Evolutionary conservation across 2,113 vertebrate genomes (phyloP).

Genomic region (Capreolus pygargus): DNA sequence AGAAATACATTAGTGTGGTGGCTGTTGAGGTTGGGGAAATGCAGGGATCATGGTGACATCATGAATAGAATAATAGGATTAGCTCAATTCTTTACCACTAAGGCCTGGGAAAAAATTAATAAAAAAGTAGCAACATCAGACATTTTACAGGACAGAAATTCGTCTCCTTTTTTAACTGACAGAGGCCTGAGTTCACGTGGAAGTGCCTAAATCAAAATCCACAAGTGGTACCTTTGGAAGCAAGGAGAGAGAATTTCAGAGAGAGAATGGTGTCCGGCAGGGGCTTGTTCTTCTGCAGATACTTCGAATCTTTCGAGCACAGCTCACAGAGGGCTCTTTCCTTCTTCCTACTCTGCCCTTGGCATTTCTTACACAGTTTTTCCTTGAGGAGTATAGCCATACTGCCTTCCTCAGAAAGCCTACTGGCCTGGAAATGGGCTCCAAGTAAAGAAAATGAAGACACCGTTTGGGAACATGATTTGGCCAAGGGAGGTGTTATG

Average conservation of each 20-base stretch:
- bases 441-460: not conserved
- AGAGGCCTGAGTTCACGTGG: not conserved
- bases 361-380: not conserved
- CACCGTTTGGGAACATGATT: not conserved
- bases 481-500: not conserved
- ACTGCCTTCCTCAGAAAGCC: not conserved
- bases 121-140: not conserved
- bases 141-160: conserved; percentile 6
- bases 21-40: not conserved
- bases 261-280: not conserved
- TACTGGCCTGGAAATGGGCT: not conserved
- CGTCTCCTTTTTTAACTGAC: not conserved
- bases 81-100: not conserved
- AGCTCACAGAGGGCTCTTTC: not conserved
- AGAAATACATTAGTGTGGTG: not conserved
- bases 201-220: not conserved
- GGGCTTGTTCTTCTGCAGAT: not conserved
- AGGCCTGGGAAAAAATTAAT: not conserved
- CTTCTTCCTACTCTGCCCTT: not conserved
- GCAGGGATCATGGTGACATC: not conserved
- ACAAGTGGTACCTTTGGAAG: not conserved
- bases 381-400: not conserved
- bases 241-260: not conserved
- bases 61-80: not conserved
- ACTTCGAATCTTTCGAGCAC: not conserved